phyloP scores from a whole-genome alignment of 2,797 vertebrate species.

The Hafferia zeledoni region DNA sequence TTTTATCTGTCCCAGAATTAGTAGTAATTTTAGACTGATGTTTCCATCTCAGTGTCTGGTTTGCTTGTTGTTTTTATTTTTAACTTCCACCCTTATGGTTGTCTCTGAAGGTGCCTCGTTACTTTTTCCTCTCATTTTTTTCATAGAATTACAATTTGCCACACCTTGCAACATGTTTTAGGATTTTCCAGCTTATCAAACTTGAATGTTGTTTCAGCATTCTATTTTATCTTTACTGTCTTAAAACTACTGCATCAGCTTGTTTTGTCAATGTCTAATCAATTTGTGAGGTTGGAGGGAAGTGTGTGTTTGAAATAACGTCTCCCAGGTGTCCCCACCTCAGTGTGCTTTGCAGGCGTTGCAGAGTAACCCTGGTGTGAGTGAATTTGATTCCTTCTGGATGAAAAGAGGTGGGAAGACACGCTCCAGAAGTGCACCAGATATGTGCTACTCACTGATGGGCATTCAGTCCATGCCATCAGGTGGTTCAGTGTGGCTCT shows the following conservation, averaged over 20 bases:
- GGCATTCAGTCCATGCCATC: neutral
- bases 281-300: neutral
- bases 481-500: too few species aligned
- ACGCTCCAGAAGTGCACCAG: neutral
- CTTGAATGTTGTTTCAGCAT: neutral
- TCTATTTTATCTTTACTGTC: neutral
- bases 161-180: neutral
- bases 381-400: neutral
- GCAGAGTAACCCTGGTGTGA: neutral
- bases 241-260: neutral
- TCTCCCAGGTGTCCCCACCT: neutral
- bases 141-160: neutral
- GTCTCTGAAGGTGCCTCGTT: neutral
- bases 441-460: neutral
- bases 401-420: neutral
- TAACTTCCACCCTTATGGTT: neutral
- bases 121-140: neutral
- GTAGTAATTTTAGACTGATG: neutral
- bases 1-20: neutral
- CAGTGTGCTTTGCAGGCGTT: fast-evolving
- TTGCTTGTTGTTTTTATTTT: neutral
- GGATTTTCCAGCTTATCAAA: neutral
- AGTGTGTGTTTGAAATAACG: neutral
- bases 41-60: neutral
- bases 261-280: neutral